Percentiles rank a stretch among this genome's conserved stretches.
phyloP scores from a whole-genome alignment of 2,888 invertebrate genomes.

The Ophraella communa region DNA sequence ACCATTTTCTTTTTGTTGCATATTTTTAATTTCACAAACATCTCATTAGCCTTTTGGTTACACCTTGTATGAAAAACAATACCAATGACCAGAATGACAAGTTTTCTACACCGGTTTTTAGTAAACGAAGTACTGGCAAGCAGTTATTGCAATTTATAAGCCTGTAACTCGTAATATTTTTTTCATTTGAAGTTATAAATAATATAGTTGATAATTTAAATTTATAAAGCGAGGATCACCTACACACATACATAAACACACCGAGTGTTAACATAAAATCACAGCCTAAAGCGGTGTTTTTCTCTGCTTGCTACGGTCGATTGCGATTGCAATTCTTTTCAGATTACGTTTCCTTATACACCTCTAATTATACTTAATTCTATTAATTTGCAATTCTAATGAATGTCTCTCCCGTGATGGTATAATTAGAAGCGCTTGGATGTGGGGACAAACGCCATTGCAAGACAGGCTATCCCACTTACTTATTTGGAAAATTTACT shows the following conservation, averaged over 20 bases:
- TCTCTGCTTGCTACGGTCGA: neutral
- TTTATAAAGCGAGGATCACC: conserved; percentile 1
- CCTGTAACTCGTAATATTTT: neutral
- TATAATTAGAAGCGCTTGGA: conserved; percentile 48
- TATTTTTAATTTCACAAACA: too few species aligned
- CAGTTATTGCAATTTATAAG: neutral
- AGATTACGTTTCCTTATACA: conserved; percentile 42
- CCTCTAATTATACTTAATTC: conserved; percentile 44
- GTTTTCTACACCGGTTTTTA: neutral
- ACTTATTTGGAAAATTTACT: conserved; percentile 50
- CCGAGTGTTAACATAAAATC: conserved; percentile 17
- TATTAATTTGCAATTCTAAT: conserved; percentile 45
- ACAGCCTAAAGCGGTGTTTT: conserved; percentile 11
- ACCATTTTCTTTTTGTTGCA: too few species aligned
- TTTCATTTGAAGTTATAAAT: neutral
- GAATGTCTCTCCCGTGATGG: conserved; percentile 42
- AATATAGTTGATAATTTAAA: neutral
- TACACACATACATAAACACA: conserved; percentile 3
- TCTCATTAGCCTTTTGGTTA: neutral
- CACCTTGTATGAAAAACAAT: neutral
- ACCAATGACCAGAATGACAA: neutral
- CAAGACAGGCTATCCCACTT: conserved; percentile 44
- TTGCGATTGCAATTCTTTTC: conserved; percentile 24
- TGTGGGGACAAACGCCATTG: conserved; percentile 40
- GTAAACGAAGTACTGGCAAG: neutral